These are phyloP conservation scores for Phyllotreta cruciferae DNA, from an alignment of 2,888 invertebrate species.

Conservation along the genomic window DNA sequence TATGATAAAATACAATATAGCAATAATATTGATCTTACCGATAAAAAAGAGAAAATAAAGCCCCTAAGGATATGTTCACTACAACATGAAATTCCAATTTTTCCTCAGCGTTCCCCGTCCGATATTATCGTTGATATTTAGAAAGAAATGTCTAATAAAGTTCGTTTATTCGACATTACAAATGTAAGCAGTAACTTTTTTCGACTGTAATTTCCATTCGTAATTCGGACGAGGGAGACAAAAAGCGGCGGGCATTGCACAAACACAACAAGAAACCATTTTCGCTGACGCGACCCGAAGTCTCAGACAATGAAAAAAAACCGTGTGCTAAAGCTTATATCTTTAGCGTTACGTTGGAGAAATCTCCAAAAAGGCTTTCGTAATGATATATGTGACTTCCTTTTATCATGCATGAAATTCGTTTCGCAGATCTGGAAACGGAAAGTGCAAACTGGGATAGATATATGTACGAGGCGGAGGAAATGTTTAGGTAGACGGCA, in stretches of 20 bases:
- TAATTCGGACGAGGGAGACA: neutral
- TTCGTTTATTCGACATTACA: too few species aligned
- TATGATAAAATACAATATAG: too few species aligned
- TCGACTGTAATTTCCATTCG: too few species aligned
- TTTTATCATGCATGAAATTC: constrained; percentile 40
- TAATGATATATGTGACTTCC: constrained; percentile 42
- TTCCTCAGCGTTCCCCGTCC: too few species aligned
- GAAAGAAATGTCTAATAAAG: too few species aligned
- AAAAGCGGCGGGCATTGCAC: neutral
- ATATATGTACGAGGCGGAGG: constrained; percentile 19
- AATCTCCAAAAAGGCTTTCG: constrained; percentile 38
- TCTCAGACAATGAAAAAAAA: constrained; percentile 14
- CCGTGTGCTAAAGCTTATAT: constrained; percentile 33
- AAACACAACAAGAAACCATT: constrained; percentile 25
- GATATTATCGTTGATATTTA: too few species aligned
- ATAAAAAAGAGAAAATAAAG: too few species aligned
- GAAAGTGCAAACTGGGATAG: constrained; percentile 32
- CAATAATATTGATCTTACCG: too few species aligned
- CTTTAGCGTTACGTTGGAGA: constrained; percentile 33
- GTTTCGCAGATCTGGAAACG: constrained; percentile 32
- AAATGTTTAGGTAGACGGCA: constrained; percentile 35
- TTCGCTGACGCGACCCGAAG: constrained; percentile 21
- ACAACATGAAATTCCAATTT: too few species aligned
- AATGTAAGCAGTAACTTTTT: too few species aligned
- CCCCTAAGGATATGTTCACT: too few species aligned